A percentile compares a stretch with the other conserved stretches of the same genome.
Conservation (phyloP, 2,113 vertebrate genomes). For the Tympanuchus pallidicinctus region DNA sequence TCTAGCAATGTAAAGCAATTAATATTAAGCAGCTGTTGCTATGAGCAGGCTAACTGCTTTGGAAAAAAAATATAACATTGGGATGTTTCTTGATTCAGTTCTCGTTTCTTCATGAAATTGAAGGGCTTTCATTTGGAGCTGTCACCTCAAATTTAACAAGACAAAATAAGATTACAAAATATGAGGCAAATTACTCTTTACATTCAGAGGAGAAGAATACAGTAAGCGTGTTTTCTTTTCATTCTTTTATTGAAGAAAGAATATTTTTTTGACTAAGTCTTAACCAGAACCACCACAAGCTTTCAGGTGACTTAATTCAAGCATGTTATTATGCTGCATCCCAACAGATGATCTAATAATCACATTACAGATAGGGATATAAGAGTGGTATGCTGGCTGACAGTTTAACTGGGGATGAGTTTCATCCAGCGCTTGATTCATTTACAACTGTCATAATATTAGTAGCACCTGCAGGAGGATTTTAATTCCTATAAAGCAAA, state of each 20-base stretch:
- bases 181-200: neutral
- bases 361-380: neutral
- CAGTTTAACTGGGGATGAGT: neutral
- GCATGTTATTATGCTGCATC: neutral
- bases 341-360: neutral
- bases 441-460: neutral
- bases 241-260: neutral
- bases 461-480: neutral
- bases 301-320: neutral
- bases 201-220: neutral
- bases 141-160: neutral
- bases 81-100: neutral
- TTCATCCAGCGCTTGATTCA: conserved; percentile 19
- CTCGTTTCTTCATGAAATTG: neutral
- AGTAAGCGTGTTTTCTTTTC: neutral
- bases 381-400: conserved; percentile 11
- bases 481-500: neutral
- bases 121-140: neutral
- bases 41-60: neutral
- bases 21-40: conserved; percentile 22
- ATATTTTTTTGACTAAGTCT: neutral
- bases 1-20: conserved; percentile 16
- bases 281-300: neutral
- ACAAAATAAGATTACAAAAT: neutral
- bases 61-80: neutral